Evolutionary conservation across 1,140 invertebrate species (phyloP).

Genomic region (Diorhabda sublineata): DNA sequence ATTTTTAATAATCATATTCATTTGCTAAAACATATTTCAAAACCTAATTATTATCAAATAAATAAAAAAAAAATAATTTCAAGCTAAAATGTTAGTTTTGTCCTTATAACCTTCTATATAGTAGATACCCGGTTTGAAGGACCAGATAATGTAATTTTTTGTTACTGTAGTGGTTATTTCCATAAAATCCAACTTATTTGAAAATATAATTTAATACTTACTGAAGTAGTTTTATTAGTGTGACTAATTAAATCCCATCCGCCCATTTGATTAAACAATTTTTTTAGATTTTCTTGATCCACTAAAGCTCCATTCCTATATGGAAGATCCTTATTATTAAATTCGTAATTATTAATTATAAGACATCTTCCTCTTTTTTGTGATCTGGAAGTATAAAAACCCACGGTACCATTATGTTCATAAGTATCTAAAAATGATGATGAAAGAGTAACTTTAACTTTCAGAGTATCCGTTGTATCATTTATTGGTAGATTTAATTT

Average conservation of each 20-base stretch:
- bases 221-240: constrained; percentile 41
- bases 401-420: constrained; percentile 19
- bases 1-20: constrained; percentile 15
- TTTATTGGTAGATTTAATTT: constrained; percentile 6
- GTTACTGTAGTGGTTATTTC: not conserved
- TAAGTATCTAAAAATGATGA: constrained; percentile 25
- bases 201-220: constrained; percentile 4
- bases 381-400: constrained; percentile 51
- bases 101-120: too few relatives aligned
- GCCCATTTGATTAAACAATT: constrained; percentile 55
- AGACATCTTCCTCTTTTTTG: constrained; percentile 55
- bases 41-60: not conserved
- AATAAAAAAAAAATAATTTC: not conserved
- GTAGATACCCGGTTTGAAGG: not conserved
- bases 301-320: constrained; percentile 49
- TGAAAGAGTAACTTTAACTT: constrained; percentile 25
- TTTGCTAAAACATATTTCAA: constrained; percentile 13
- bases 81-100: not conserved
- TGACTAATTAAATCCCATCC: constrained; percentile 28
- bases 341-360: constrained; percentile 56
- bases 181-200: not conserved
- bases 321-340: constrained; percentile 32
- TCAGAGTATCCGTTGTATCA: constrained; percentile 11
- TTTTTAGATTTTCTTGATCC: constrained; percentile 51
- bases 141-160: not conserved